These are phyloP conservation scores for Caenorhabditis japonica DNA, from an alignment of 2,888 invertebrate genomes.

Conservation along the genomic window DNA sequence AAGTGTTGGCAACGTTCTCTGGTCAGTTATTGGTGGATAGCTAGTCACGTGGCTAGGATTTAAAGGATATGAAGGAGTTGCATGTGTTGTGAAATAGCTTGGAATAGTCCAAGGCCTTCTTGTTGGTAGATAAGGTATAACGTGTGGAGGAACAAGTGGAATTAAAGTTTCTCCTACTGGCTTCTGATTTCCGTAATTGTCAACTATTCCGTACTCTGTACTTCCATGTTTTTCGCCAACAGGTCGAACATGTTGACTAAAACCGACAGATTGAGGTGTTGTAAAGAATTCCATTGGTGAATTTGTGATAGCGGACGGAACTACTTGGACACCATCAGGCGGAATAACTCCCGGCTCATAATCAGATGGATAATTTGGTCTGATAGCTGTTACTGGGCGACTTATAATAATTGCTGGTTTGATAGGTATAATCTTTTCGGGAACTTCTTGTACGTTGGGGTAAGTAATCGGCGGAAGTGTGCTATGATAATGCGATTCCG, in stretches of 20 bases:
- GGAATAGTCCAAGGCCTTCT: conserved; percentile 28
- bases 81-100: conserved; percentile 14
- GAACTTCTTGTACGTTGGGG: conserved; percentile 20
- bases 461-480: conserved; percentile 49
- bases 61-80: conserved; percentile 5
- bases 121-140: conserved; percentile 22
- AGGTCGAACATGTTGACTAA: conserved; percentile 13
- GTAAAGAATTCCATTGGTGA: neutral
- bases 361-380: conserved; percentile 7
- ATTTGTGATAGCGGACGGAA: neutral
- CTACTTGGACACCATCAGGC: too few species aligned
- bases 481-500: conserved; percentile 40
- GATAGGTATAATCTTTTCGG: conserved; percentile 43
- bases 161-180: conserved; percentile 18
- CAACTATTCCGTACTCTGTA: neutral
- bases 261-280: conserved; percentile 11
- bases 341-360: conserved; percentile 24
- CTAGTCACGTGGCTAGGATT: neutral
- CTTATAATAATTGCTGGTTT: conserved; percentile 29
- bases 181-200: neutral
- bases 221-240: neutral
- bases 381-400: conserved; percentile 19
- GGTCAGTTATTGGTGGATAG: neutral
- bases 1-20: conserved; percentile 20
- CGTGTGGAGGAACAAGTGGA: conserved; percentile 18